These are phyloP conservation scores for Myanophis thanlyinensis DNA, from an alignment of 2,113 vertebrate species.

Conservation along the genomic window DNA sequence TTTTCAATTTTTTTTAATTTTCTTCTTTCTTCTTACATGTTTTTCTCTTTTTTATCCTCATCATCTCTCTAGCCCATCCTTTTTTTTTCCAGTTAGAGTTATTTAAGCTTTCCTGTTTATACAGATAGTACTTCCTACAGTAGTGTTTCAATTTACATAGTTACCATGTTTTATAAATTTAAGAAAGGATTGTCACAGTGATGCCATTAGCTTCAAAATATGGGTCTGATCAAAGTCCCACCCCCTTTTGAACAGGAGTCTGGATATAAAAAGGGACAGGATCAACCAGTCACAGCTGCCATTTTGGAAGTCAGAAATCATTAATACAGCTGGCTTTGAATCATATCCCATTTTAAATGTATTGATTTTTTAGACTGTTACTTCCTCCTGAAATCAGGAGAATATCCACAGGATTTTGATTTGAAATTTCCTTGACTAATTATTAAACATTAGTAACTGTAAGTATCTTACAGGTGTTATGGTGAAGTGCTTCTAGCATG, in stretches of 20 bases:
- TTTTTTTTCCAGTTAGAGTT: not conserved
- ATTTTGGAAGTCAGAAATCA: not conserved
- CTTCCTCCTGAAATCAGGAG: not conserved
- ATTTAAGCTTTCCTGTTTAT: not conserved
- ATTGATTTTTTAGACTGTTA: not conserved
- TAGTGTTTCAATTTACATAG: not conserved
- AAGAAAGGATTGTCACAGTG: not conserved
- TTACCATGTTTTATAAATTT: not conserved
- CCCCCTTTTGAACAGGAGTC: not conserved
- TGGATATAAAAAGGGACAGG: not conserved
- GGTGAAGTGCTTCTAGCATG: not conserved
- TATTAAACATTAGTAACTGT: not conserved
- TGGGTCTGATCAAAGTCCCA: not conserved
- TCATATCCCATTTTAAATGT: constrained; percentile 1
- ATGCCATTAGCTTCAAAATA: not conserved
- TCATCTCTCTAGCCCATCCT: not conserved
- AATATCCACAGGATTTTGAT: not conserved
- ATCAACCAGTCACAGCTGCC: not conserved
- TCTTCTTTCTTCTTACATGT: not conserved
- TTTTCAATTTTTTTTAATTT: not conserved
- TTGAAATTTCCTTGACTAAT: not conserved
- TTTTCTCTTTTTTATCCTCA: not conserved
- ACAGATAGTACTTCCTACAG: not conserved
- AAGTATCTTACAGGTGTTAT: not conserved
- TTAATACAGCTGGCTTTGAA: not conserved